These are phyloP conservation scores for Isurus oxyrinchus DNA, from an alignment of 2,113 vertebrate genomes.

Conservation along the genomic window DNA sequence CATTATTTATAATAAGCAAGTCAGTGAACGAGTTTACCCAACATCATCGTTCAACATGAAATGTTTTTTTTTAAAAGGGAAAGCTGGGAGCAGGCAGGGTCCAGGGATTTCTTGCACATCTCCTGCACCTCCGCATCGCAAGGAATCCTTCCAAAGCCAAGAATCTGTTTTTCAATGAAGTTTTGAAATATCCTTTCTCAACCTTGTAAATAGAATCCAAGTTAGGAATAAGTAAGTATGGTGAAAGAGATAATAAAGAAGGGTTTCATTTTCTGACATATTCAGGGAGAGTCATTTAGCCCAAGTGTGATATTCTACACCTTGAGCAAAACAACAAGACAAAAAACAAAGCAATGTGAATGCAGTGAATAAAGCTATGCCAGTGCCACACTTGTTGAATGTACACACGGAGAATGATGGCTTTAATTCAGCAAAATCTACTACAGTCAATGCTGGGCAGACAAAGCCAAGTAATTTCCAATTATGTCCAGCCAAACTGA, in stretches of 20 bases:
- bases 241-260: not conserved
- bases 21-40: not conserved
- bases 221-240: not conserved
- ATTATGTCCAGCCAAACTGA: not conserved
- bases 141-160: not conserved
- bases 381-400: not conserved
- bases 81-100: not conserved
- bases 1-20: not conserved
- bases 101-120: not conserved
- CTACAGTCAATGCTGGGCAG: not conserved
- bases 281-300: not conserved
- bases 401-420: not conserved
- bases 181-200: not conserved
- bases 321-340: not conserved
- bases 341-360: not conserved
- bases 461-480: not conserved
- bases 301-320: not conserved
- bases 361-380: not conserved
- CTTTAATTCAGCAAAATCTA: not conserved
- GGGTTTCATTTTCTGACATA: not conserved
- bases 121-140: not conserved
- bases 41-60: not conserved
- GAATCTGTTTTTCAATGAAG: not conserved
- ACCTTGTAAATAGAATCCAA: not conserved
- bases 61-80: not conserved